Evolutionary conservation across 2,888 invertebrate genomes (phyloP).

Genomic region (Stramonita haemastoma): DNA sequence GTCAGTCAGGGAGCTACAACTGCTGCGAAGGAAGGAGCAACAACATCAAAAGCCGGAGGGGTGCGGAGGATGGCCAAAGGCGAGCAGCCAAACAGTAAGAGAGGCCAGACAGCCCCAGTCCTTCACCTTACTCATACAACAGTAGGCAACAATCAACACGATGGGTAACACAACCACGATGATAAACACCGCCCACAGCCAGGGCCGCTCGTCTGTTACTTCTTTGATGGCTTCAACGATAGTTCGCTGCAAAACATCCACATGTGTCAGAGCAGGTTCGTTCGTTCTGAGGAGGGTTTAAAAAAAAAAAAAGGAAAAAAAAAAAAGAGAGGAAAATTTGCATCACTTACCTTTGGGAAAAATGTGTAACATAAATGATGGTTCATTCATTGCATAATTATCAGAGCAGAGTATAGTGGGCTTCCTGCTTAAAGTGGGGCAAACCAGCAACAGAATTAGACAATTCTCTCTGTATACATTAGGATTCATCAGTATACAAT

Average conservation of each 20-base stretch:
- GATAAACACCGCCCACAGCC: conserved; percentile 92
- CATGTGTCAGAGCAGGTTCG: background rate
- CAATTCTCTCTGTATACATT: too few species aligned
- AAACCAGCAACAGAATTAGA: too few species aligned
- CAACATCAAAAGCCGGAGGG: conserved; percentile 30
- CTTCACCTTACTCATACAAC: conserved; percentile 81
- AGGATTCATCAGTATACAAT: too few species aligned
- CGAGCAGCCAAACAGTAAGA: conserved; percentile 5
- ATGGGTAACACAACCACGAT: conserved; percentile 87
- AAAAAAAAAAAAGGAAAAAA: too few species aligned
- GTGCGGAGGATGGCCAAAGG: background rate
- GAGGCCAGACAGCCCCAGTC: background rate
- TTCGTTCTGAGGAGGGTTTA: too few species aligned
- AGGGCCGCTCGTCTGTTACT: conserved; percentile 91
- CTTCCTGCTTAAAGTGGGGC: too few species aligned
- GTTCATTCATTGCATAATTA: too few species aligned
- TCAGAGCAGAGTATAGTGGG: too few species aligned
- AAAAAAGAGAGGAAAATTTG: too few species aligned
- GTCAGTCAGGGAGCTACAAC: background rate
- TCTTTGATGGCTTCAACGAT: conserved; percentile 80
- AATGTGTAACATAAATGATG: too few species aligned
- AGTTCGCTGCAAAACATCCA: conserved; percentile 65
- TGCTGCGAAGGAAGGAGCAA: background rate
- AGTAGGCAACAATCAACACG: conserved; percentile 88
- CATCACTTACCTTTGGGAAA: too few species aligned